A percentile compares a stretch with the other conserved stretches of the same genome.
phyloP scores from a whole-genome alignment of 2,888 invertebrate genomes.

The Dioctria rufipes region DNA sequence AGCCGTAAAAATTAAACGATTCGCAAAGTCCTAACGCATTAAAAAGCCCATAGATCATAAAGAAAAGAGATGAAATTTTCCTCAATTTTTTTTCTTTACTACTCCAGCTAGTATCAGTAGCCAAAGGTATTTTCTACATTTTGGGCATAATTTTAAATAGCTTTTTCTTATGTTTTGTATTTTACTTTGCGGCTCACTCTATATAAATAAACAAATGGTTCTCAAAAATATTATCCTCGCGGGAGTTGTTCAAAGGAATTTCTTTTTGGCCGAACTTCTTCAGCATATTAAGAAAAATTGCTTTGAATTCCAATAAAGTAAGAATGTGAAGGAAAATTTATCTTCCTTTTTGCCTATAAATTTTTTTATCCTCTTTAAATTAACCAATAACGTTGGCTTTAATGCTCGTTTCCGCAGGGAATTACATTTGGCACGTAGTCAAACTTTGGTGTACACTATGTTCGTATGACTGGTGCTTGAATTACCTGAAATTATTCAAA shows the following conservation, averaged over 20 bases:
- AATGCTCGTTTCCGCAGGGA: too few species aligned
- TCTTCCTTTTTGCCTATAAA: conserved; percentile 1
- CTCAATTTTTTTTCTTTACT: background rate
- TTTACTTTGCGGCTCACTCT: background rate
- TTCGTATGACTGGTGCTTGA: too few species aligned
- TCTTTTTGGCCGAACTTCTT: background rate
- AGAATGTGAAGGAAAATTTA: background rate
- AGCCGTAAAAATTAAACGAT: conserved; percentile 23
- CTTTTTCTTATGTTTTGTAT: background rate
- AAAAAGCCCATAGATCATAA: conserved; percentile 32
- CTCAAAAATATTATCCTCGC: conserved; percentile 18
- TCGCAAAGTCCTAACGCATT: conserved; percentile 21
- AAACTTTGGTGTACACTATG: too few species aligned
- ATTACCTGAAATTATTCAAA: too few species aligned
- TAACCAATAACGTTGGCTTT: background rate
- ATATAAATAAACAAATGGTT: conserved; percentile 19
- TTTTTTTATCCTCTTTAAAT: conserved; percentile 18
- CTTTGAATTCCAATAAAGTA: conserved; percentile 7
- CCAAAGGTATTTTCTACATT: background rate
- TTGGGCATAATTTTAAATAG: conserved; percentile 13
- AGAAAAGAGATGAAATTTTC: conserved; percentile 9
- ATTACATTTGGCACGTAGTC: too few species aligned
- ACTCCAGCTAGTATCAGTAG: background rate
- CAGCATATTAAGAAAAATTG: conserved; percentile 7
- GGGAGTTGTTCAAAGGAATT: conserved; percentile 18